These are phyloP conservation scores for Syncerus caffer DNA, from an alignment of 2,797 vertebrate species.

Conservation along the genomic window DNA sequence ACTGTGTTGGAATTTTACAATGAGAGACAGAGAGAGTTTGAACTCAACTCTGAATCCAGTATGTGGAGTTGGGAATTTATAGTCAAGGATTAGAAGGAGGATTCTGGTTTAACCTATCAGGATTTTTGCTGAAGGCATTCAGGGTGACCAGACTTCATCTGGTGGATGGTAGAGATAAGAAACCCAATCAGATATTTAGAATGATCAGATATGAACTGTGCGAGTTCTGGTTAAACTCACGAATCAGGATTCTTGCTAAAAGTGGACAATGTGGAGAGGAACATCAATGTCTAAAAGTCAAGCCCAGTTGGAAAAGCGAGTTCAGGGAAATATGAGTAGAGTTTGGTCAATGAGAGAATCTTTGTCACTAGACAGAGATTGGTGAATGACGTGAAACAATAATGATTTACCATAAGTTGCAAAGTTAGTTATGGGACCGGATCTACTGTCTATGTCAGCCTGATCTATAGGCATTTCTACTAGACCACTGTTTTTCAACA, in stretches of 20 bases:
- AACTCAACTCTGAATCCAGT: background rate
- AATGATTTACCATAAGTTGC: background rate
- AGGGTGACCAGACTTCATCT: background rate
- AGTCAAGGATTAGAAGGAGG: background rate
- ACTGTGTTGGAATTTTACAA: background rate
- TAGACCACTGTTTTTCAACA: background rate
- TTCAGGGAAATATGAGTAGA: background rate
- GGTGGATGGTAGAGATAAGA: background rate
- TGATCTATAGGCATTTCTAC: background rate
- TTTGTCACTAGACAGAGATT: background rate
- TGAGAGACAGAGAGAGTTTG: background rate
- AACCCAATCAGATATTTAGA: background rate
- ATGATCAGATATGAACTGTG: background rate
- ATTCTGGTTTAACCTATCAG: background rate
- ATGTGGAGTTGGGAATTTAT: background rate
- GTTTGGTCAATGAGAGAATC: background rate
- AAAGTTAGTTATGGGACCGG: too few species aligned
- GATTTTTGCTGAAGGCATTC: background rate
- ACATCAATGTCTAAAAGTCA: background rate
- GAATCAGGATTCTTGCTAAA: background rate
- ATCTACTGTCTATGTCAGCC: accelerated
- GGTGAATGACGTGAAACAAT: background rate
- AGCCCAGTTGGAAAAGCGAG: background rate
- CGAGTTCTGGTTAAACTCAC: background rate
- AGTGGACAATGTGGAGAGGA: background rate